A percentile compares a stretch with the other conserved stretches of the same genome.
Conservation (phyloP, 2,888 invertebrate genomes). For the Pemphredon lugubris region DNA sequence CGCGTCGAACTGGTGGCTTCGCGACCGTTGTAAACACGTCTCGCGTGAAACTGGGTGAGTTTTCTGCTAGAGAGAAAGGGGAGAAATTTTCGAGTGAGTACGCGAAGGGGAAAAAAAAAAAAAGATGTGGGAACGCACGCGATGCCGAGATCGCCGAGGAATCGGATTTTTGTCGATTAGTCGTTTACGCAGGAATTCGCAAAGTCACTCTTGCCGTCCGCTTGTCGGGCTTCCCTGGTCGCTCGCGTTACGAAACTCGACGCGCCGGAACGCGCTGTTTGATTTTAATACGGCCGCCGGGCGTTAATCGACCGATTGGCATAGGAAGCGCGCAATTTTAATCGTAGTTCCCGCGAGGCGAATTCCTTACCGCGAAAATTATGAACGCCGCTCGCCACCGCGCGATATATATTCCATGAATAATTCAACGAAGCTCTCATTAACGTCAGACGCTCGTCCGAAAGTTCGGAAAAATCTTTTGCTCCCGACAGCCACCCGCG, state of each 20-base stretch:
- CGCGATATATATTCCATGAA: conserved; percentile 35
- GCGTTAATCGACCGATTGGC: background rate
- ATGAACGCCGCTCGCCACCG: background rate
- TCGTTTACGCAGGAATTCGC: conserved; percentile 9
- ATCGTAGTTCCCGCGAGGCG: background rate
- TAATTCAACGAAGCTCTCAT: conserved; percentile 45
- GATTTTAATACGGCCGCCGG: background rate
- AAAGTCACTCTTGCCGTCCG: conserved; percentile 1
- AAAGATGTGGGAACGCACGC: background rate
- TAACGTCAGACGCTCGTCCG: conserved; percentile 27
- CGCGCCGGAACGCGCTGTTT: too few species aligned
- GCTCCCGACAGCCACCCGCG: conserved; percentile 1
- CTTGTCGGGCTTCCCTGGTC: background rate
- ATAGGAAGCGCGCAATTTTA: background rate
- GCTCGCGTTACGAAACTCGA: too few species aligned
- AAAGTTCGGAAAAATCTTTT: conserved; percentile 28
- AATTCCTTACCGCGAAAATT: conserved; percentile 10
- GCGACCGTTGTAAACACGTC: background rate
- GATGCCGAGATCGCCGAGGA: background rate
- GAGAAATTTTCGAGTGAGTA: background rate
- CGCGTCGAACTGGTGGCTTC: background rate
- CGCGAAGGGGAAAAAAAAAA: background rate
- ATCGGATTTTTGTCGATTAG: conserved; percentile 2
- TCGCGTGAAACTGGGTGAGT: background rate
- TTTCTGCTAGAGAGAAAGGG: background rate